Evolutionary conservation across 2,113 vertebrate genomes (phyloP).

Genomic region (Tachysurus fulvidraco): DNA sequence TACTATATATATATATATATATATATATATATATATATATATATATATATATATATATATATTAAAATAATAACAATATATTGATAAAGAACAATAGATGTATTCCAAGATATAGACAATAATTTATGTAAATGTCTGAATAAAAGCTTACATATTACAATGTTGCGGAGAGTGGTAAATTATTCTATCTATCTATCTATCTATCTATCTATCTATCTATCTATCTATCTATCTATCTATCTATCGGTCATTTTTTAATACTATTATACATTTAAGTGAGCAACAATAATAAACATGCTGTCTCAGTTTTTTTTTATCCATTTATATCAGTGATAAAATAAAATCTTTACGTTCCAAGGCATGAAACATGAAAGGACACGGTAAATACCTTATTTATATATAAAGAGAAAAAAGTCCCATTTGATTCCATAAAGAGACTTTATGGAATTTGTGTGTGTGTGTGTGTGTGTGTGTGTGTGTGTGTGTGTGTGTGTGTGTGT

Average conservation of each 20-base stretch:
- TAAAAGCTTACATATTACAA: too few relatives aligned
- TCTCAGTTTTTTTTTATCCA: not conserved
- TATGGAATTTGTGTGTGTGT: not conserved
- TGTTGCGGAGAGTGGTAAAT: too few relatives aligned
- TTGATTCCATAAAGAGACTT: not conserved
- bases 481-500: not conserved
- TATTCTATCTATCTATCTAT: not conserved
- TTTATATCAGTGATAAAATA: not conserved
- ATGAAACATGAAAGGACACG: not conserved
- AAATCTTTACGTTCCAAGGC: not conserved
- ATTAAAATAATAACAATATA: too few relatives aligned
- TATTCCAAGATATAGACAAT: too few relatives aligned
- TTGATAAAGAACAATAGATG: too few relatives aligned
- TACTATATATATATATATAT: too few relatives aligned
- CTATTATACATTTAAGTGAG: too few relatives aligned
- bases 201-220: not conserved
- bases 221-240: not conserved
- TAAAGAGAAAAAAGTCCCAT: not conserved
- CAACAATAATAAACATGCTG: not conserved
- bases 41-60: not conserved
- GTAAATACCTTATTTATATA: not conserved
- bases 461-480: not conserved
- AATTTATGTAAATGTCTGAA: too few relatives aligned
- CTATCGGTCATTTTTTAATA: not conserved
- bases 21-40: not conserved